Base-by-base conservation (phyloP, 2,888 invertebrate genomes). In the Eristalinus aeneus region DNA sequence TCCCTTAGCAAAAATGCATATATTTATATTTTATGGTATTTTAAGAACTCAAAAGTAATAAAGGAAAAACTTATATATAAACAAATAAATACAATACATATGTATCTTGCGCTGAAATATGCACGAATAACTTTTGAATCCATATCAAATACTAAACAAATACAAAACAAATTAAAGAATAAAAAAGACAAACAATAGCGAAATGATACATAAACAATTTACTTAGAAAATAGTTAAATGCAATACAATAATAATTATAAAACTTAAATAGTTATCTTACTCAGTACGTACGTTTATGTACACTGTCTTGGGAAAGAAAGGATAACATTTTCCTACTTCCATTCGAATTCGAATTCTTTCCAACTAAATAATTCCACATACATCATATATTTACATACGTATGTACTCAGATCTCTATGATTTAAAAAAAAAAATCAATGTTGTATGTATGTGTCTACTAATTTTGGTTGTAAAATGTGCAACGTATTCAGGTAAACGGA, bases 41-140 rank as follows among this genome's bases (percentile, higher is more conserved):
- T 61, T 31, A 12, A 56, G n/a, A 54, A 72, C 12, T 31, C 53
- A 16, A 53, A 11, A 64, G 34, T 58, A 74, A 32, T 56, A n/a
- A 27, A 65, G 65, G 2, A 58, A 60, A 53, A 16, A 39, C 6
- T 16, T 46, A 46, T 16, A 78, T 11, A 67, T 31, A 65, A 31
- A 65, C 36, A 61, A 61, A 64, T 46, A 73, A 60, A 63, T 31
- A 77, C 71, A 36, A 67, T 46, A 79, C 68, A 76, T 63, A 65
- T 81, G 54, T 74, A 77, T 82, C 77, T 82, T 67, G 64, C 73
- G 71, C 81, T 86, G 31, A 74, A 82, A 67, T 60, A 77, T 22
- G 76, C 85, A 69, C 54, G 73, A 86, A 60, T 23, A 77, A 67
- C 64, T 78, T 86, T 86, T 86, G 77, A 86, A 86, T 86, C 86